Evolutionary conservation across 1,140 invertebrate species (phyloP), one percentile per base, ranked within the genome.

Genomic region (Bombus huntii): DNA sequence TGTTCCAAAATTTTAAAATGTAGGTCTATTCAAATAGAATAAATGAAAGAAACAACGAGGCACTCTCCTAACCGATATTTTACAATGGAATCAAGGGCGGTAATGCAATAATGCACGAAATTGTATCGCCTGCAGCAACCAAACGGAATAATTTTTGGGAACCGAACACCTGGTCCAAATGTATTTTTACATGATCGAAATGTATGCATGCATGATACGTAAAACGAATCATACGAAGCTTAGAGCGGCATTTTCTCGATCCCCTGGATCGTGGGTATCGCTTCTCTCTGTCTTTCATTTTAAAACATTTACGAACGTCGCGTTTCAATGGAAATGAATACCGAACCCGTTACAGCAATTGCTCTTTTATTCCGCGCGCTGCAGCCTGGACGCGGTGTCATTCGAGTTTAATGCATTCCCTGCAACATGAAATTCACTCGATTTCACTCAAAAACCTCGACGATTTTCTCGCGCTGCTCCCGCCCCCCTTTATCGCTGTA

Each of bases 381-480:
- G 25, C 22, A 0, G 8, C 28, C 39, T 22, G 44, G 8, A n/a
- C 28, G 66, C 65, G 47, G n/a, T 28, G 65, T 44, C 47, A 47
- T 82, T 82, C 39, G 70, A 28, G n/a, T 47, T 82, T 75, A 65
- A 82, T 82, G 71, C 37, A 44, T 71, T 39, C 44, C 28, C 25
- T 37, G 53, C 42, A 47, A 75, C 77, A 47, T n/a, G 77, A 66
- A 68, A 79, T 79, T 79, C 62, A 79, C 77, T 79, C 77, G 77
- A 66, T 79, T 79, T 66, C 77, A 68, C 77, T 66, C 62, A n/a
- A 66, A 66, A 62, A 28, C 8, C 25, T n/a, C 34, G 31, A 34
- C 74, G 74, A 76, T 76, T 59, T 76, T 76, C 57, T 31, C 42
- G 10, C 42, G 12, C 28, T 8, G 1, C 13, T 5, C 70, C 34